Evolutionary conservation across 2,888 invertebrate genomes (phyloP).

Genomic region (Hylaea fasciaria): DNA sequence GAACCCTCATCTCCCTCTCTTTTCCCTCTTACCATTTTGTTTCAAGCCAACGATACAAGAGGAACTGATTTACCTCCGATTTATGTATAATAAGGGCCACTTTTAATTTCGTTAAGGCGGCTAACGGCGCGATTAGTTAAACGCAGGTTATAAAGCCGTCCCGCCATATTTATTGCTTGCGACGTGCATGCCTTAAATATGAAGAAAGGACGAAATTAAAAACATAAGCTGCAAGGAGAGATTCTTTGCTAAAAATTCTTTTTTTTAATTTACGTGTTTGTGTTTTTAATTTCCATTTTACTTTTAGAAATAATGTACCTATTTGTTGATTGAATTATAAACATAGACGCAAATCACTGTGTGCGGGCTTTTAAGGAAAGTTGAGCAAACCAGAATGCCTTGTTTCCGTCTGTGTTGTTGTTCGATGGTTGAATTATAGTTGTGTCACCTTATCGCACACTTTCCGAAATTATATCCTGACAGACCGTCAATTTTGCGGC

Average conservation of each 20-base stretch:
- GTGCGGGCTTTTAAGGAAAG: no score
- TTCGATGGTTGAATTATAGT: no score
- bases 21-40: constrained; percentile 32
- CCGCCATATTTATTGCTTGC: constrained; percentile 63
- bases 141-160: constrained; percentile 68
- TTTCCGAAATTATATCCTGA: no score
- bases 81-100: constrained; percentile 73
- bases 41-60: constrained; percentile 44
- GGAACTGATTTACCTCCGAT: constrained; percentile 65
- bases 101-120: constrained; percentile 74
- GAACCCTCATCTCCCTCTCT: constrained; percentile 24
- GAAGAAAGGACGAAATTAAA: constrained; percentile 31
- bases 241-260: background rate
- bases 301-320: no score
- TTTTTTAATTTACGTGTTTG: background rate
- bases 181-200: constrained; percentile 40
- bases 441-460: no score
- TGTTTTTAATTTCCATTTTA: background rate
- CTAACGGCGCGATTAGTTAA: constrained; percentile 66
- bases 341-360: no score
- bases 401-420: no score
- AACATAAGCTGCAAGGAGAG: constrained; percentile 15
- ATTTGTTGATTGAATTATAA: no score
- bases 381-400: no score
- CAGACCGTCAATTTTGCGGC: no score